Base-by-base conservation (phyloP, 2,888 invertebrate species). In the Cinara cedri region DNA sequence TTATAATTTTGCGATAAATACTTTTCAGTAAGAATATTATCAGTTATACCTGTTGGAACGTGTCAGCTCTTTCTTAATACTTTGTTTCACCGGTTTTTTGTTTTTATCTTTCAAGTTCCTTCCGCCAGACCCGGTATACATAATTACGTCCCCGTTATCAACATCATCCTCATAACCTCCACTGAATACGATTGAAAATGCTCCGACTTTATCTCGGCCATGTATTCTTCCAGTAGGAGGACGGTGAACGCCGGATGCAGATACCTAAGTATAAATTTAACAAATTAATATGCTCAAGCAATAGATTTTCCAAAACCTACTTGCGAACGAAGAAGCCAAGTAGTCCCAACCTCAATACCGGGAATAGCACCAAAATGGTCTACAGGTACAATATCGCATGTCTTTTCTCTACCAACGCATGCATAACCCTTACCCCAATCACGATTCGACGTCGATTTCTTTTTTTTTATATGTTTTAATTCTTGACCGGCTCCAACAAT, bases 371-470 rank as follows among this genome's bases (percentile, higher is more conserved):
- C 95, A 84, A 91, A 91, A 85, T 95, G 94, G 84, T 92, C 90
- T 0, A 90, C 87, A 0, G 92, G 91, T 84, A 92, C 91, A 55
- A 91, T 87, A 11, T 89, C 89, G 83, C 91, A 91, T 68, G 87
- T 87, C 83, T 88, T 90, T 16, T 89, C 89, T 85, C 90, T 85
- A 82, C 94, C 94, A 49, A 91, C 92, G 86, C 93, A 94, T 0
- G 94, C 94, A 93, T 94, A 93, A 14, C 94, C 94, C 85, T 90
- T 86, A 0, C 93, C 93, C 93, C 93, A 93, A 84, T 93, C 93
- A 26, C 90, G 21, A 84, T 88, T 83, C 85, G 89, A 87, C 13
- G 84, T 85, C 87, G 88, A 88, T 83, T 88, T 89, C 84, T 89
- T 90, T 83, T 89, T 90, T 82, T 89, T 90, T 80, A 88, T 89